These are phyloP conservation scores for Ephydatia muelleri DNA, from an alignment of 37 sponge, comb jelly and placozoan species.

Conservation along the genomic window DNA sequence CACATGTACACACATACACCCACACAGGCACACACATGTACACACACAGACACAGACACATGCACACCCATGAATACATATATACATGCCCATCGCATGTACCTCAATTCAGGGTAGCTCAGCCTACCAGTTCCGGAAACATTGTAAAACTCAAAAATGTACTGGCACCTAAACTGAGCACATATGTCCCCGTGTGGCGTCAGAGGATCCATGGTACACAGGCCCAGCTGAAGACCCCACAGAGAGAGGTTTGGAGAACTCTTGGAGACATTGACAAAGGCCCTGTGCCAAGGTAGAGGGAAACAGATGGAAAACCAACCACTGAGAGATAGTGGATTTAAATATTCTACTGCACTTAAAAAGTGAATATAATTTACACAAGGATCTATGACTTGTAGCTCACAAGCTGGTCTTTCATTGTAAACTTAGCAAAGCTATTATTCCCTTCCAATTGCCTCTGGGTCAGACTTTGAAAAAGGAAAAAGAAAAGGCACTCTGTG, in stretches of 20 bases:
- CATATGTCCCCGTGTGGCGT: constrained; percentile 82
- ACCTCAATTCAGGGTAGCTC: constrained; percentile 71
- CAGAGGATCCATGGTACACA: constrained; percentile 87
- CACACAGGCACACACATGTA: neutral
- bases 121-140: constrained; percentile 44
- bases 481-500: too few relatives aligned
- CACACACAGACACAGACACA: neutral
- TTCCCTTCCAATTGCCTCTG: too few relatives aligned
- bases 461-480: too few relatives aligned
- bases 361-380: too few relatives aligned
- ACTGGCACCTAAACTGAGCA: constrained; percentile 85
- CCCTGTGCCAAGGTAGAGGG: too few relatives aligned
- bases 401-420: too few relatives aligned
- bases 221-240: constrained; percentile 66
- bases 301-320: too few relatives aligned
- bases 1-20: constrained; percentile 14
- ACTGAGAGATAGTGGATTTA: too few relatives aligned
- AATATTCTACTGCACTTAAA: too few relatives aligned
- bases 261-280: neutral
- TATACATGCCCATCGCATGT: neutral
- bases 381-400: too few relatives aligned
- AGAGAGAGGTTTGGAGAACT: neutral
- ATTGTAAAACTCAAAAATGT: constrained; percentile 89
- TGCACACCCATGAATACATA: neutral
- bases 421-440: too few relatives aligned